phyloP scores from a whole-genome alignment of 2,888 invertebrate species.

The Erynnis tages region DNA sequence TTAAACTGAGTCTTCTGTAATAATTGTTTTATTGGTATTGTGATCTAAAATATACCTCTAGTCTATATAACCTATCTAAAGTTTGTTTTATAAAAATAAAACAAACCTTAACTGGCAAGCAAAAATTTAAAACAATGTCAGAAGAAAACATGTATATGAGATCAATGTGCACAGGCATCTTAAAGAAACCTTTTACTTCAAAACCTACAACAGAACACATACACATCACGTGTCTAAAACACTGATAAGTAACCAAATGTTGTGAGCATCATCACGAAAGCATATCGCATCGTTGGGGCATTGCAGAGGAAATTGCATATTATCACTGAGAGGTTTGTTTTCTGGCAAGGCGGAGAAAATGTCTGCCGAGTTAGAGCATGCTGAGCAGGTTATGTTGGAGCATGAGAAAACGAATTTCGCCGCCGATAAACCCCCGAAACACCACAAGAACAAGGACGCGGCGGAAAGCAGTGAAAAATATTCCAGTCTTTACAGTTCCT shows the following conservation, averaged over 20 bases:
- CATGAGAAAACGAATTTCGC: conserved; percentile 73
- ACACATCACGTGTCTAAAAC: conserved; percentile 48
- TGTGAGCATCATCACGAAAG: conserved; percentile 54
- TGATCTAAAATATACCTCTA: no score
- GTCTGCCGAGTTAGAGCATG: conserved; percentile 77
- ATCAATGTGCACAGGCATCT: no score
- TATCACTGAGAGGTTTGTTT: conserved; percentile 74
- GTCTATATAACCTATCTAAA: no score
- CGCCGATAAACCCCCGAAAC: conserved; percentile 57
- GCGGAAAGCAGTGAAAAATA: conserved; percentile 55
- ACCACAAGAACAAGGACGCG: conserved; percentile 50
- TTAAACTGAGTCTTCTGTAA: no score
- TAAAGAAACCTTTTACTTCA: neutral
- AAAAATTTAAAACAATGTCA: no score
- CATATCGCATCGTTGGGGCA: conserved; percentile 50
- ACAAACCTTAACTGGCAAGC: no score
- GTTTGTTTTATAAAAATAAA: no score
- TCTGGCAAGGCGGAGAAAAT: conserved; percentile 78
- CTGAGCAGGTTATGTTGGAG: conserved; percentile 78
- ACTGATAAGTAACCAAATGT: conserved; percentile 50
- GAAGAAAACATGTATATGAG: no score
- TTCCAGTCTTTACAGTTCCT: conserved; percentile 69
- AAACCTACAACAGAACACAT: conserved; percentile 1
- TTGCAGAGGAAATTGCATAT: conserved; percentile 43
- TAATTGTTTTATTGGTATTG: no score